A percentile compares a stretch with the other conserved stretches of the same genome.
Conservation (phyloP, 2,888 invertebrate species). For the Epinotia demarniana region DNA sequence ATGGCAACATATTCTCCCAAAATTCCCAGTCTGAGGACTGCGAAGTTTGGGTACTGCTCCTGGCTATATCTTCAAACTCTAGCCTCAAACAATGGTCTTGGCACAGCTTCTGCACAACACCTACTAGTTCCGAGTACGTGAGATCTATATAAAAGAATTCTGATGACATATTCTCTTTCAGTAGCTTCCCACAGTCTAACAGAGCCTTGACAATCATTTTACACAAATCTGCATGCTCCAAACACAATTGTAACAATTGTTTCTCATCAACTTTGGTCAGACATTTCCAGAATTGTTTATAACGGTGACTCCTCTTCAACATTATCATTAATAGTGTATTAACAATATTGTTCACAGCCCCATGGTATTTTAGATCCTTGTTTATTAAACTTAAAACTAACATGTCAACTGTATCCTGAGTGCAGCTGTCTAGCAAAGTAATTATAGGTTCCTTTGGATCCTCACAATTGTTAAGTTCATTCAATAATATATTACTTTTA, state of each 20-base stretch:
- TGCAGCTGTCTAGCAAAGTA: conserved; percentile 60
- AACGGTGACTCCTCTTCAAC: conserved; percentile 55
- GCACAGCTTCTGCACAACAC: conserved; percentile 72
- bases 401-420: conserved; percentile 61
- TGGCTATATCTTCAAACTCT: conserved; percentile 73
- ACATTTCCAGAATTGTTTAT: conserved; percentile 68
- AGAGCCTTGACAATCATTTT: conserved; percentile 67
- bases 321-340: conserved; percentile 59
- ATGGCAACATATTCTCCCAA: conserved; percentile 70
- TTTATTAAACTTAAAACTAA: conserved; percentile 66
- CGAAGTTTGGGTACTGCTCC: conserved; percentile 63
- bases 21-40: conserved; percentile 60
- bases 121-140: conserved; percentile 77
- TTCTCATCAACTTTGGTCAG: conserved; percentile 63
- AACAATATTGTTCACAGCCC: conserved; percentile 55
- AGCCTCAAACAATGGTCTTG: conserved; percentile 67
- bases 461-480: conserved; percentile 56
- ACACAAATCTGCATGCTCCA: conserved; percentile 64
- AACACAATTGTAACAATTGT: conserved; percentile 64
- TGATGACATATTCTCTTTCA: conserved; percentile 67
- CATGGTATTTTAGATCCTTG: conserved; percentile 55
- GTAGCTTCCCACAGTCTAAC: conserved; percentile 70
- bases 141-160: conserved; percentile 79
- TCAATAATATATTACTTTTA: conserved; percentile 65
- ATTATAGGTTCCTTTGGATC: conserved; percentile 54